Evolutionary conservation across 2,797 vertebrate species (phyloP).

Genomic region (Crypturellus tataupa): DNA sequence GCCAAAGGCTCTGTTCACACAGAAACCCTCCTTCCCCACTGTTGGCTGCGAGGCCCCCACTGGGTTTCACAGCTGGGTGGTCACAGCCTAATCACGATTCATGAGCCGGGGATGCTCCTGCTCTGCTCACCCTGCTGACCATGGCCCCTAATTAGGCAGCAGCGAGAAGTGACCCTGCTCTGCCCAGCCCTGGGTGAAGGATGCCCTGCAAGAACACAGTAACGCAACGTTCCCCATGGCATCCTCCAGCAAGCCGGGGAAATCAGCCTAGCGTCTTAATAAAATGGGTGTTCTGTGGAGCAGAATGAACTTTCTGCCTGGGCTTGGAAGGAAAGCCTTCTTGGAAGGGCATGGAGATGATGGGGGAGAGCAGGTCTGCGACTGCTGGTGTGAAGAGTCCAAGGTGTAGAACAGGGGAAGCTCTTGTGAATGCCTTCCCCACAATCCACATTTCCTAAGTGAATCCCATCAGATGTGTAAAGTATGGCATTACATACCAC

Average conservation of each 20-base stretch:
- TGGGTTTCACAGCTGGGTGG: not conserved
- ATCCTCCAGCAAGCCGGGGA: not conserved
- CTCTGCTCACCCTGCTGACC: not conserved
- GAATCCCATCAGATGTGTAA: not conserved
- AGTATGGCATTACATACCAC: not conserved
- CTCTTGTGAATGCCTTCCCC: not conserved
- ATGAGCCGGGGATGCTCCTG: conserved; percentile 1
- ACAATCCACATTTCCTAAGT: not conserved
- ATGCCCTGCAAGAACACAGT: fast-evolving
- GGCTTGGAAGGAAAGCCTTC: not conserved
- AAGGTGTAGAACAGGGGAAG: not conserved
- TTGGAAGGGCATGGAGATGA: not conserved
- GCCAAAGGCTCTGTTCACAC: not conserved
- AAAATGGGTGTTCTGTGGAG: not conserved
- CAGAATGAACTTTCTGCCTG: not conserved
- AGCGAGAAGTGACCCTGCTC: not conserved
- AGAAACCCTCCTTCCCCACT: not conserved
- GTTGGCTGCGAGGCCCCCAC: not conserved
- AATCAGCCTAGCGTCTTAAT: not conserved
- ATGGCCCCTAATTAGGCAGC: not conserved
- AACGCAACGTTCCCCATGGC: not conserved
- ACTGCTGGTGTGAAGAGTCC: not conserved
- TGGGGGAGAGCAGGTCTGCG: not conserved
- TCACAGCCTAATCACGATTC: not conserved
- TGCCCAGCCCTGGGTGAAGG: not conserved